Percentiles rank a stretch among this genome's conserved stretches.
Conservation (phyloP, 2,797 vertebrate genomes). For the Iguana delicatissima region DNA sequence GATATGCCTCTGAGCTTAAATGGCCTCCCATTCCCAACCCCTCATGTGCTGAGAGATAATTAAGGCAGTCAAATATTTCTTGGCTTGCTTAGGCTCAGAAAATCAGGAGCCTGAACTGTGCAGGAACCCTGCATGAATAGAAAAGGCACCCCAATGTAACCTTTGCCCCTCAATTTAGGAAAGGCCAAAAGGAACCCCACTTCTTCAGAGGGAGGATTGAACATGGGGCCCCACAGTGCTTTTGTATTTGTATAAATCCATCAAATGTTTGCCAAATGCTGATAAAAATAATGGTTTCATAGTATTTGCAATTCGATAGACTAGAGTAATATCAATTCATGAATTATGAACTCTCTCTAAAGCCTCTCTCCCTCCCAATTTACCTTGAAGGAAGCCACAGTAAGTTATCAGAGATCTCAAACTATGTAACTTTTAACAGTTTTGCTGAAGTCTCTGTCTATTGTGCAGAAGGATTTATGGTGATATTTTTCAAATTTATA, state of each 20-base stretch:
- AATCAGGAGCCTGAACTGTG: background rate
- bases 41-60: background rate
- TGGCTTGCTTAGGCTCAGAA: background rate
- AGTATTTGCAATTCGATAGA: background rate
- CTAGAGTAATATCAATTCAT: background rate
- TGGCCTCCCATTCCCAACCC: background rate
- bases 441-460: background rate
- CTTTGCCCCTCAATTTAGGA: background rate
- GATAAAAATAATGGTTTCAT: background rate
- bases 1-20: background rate
- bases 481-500: slow-evolving; percentile 27
- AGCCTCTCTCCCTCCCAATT: background rate
- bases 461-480: slow-evolving; percentile 12
- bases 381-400: background rate
- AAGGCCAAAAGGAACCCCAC: background rate
- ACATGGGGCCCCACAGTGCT: background rate
- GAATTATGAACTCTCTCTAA: background rate
- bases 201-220: background rate
- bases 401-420: slow-evolving; percentile 2
- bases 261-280: background rate
- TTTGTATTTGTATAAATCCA: background rate
- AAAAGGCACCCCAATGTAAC: too few relatives aligned
- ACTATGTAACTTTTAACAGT: slow-evolving; percentile 5
- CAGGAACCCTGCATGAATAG: too few relatives aligned
- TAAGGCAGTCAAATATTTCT: background rate